Base-by-base conservation (phyloP, 2,888 invertebrate species). In the Aricia artaxerxes region DNA sequence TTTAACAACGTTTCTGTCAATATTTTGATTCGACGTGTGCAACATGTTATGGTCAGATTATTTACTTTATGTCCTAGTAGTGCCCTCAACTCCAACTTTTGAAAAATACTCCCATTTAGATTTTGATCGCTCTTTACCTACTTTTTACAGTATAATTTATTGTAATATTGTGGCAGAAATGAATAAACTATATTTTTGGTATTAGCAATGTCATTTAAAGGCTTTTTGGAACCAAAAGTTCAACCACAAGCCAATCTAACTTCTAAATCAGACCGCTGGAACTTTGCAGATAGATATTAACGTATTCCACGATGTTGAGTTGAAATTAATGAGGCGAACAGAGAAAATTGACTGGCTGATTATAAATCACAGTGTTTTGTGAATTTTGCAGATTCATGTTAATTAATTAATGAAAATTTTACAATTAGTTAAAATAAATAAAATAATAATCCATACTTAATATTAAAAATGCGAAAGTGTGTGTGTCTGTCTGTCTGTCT, bases 271-370 rank as follows among this genome's bases (percentile, higher is more conserved):
- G 31, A 31, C 64, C 64, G 11, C 64, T 31, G 11, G 31, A 64
- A 64, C 64, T 64, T 64, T 64, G 64, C 11, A 64, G 4, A 64
- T 64, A 64, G 11, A 64, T 61, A 61, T 64, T 64, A 64, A 64
- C 24, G 64, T 64, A 64, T 64, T 64, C 31, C 64, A 64, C 24
- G 31, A 64, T 64, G 64, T 9, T 2, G 64, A 31, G 4, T 61
- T 24, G 31, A 31, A 31, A 64, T 64, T 64, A 31, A 64, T 64
- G 64, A 64, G 6, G 64, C 64, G 64, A 11, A 31, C 31, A 31
- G 9, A 64, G 9, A 1, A 31, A 31, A 64, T 64, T 31, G 64
- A 64, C 64, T 11, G 11, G 64, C 11, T 31, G 2, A 64, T 64
- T 64, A 31, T 64, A 64, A 64, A 64, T 64, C 61, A 24, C n/a